Evolutionary conservation across 1,140 invertebrate genomes (phyloP).

Genomic region (Parasteatoda tepidariorum): DNA sequence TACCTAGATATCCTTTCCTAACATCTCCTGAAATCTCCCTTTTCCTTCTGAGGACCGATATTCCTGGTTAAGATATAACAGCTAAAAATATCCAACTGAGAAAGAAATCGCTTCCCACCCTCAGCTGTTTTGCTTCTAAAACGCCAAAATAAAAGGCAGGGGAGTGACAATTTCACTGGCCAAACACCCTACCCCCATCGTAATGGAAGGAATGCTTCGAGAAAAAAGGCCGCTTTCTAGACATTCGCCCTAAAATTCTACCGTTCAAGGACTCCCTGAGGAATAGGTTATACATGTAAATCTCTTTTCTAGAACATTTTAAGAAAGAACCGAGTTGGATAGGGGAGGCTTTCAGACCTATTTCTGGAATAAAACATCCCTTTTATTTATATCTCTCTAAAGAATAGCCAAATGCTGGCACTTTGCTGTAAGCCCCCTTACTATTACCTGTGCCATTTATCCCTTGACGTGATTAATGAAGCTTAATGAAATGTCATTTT

Average conservation of each 20-base stretch:
- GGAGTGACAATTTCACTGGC: slow-evolving; percentile 15
- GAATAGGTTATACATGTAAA: slow-evolving; percentile 45
- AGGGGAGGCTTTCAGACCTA: not conserved
- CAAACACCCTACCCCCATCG: not conserved
- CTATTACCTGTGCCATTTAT: too few relatives aligned
- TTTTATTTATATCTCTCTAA: not conserved
- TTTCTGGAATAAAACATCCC: slow-evolving; percentile 22
- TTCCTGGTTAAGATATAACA: slow-evolving; percentile 10
- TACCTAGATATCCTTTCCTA: not conserved
- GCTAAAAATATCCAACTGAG: not conserved
- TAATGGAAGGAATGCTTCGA: slow-evolving; percentile 16
- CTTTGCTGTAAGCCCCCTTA: too few relatives aligned
- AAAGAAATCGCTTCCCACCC: not conserved
- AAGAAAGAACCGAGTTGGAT: not conserved
- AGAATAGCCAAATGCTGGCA: not conserved
- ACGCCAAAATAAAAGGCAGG: slow-evolving; percentile 17
- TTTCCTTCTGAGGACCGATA: too few relatives aligned
- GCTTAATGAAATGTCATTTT: too few relatives aligned
- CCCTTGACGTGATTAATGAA: too few relatives aligned
- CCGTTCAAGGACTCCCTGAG: not conserved
- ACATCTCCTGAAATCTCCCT: not conserved
- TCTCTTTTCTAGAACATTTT: slow-evolving; percentile 20
- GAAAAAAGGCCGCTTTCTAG: not conserved
- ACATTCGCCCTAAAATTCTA: not conserved
- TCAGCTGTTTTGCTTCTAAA: not conserved